phyloP scores from a whole-genome alignment of 2,797 vertebrate genomes.

The Diceros bicornis region DNA sequence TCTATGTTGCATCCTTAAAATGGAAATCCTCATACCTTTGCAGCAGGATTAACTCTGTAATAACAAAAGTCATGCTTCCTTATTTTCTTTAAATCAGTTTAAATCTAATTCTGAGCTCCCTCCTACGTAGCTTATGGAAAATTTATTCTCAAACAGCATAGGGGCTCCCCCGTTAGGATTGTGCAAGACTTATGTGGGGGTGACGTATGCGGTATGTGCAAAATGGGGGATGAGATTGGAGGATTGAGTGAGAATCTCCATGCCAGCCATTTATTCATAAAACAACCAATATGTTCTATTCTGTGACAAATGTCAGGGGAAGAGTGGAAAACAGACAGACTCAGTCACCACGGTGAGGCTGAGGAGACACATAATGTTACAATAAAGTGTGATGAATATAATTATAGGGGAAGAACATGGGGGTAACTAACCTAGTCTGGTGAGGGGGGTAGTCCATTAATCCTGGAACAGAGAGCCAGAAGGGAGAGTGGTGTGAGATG shows the following conservation, averaged over 20 bases:
- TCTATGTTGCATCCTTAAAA: background rate
- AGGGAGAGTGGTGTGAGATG: background rate
- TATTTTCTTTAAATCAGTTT: conserved; percentile 58
- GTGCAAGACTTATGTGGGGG: background rate
- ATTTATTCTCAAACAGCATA: background rate
- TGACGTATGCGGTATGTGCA: background rate
- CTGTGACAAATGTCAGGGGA: background rate
- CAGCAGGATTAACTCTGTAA: background rate
- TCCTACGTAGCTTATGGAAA: background rate
- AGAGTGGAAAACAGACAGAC: background rate
- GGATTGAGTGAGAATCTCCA: background rate
- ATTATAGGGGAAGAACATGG: background rate
- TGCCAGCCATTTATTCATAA: background rate
- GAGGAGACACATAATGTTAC: background rate
- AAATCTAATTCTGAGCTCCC: background rate
- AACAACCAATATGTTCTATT: background rate
- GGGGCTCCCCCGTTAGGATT: background rate
- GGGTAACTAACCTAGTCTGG: background rate
- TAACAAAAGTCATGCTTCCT: background rate
- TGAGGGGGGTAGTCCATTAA: background rate
- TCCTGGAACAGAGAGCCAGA: background rate
- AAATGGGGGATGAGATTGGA: background rate
- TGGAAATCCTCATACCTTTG: background rate
- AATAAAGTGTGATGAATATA: background rate
- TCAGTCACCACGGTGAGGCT: background rate